These are phyloP conservation scores for Atlantisia rogersi DNA, from an alignment of 2,113 vertebrate genomes.

Conservation along the genomic window DNA sequence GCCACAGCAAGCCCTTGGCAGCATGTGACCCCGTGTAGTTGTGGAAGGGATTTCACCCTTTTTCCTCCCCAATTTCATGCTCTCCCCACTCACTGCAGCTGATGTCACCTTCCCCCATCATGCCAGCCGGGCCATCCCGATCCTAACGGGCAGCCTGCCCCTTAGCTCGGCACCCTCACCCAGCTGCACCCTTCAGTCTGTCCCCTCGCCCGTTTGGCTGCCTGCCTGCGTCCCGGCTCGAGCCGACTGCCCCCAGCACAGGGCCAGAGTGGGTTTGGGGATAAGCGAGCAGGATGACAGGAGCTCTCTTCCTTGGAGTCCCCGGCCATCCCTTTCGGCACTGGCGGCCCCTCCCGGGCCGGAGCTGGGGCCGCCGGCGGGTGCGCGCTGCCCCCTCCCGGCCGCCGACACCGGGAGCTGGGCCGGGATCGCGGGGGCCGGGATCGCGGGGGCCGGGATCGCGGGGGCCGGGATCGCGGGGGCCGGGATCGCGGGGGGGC, in stretches of 20 bases:
- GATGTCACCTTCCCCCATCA: not conserved
- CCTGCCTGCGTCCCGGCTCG: not conserved
- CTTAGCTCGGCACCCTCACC: not conserved
- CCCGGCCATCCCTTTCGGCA: not conserved
- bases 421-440: not conserved
- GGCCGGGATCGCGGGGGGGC: not conserved
- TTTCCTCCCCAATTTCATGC: not conserved
- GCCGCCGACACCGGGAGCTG: not conserved
- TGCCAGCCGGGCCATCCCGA: not conserved
- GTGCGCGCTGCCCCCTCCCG: constrained; percentile 15
- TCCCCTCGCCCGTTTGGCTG: not conserved
- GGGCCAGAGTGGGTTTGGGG: not conserved
- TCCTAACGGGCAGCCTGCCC: not conserved
- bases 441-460: accelerated
- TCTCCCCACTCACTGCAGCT: not conserved
- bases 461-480: too few relatives aligned
- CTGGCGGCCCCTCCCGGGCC: not conserved
- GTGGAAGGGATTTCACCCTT: not conserved
- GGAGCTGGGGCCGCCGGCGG: not conserved
- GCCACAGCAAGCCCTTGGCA: not conserved
- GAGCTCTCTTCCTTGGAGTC: too few relatives aligned
- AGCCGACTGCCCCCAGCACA: not conserved
- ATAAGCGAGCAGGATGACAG: accelerated
- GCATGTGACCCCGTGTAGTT: accelerated
- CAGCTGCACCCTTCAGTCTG: not conserved